Conservation (phyloP, 1,140 invertebrate genomes). For the Lerema accius region DNA sequence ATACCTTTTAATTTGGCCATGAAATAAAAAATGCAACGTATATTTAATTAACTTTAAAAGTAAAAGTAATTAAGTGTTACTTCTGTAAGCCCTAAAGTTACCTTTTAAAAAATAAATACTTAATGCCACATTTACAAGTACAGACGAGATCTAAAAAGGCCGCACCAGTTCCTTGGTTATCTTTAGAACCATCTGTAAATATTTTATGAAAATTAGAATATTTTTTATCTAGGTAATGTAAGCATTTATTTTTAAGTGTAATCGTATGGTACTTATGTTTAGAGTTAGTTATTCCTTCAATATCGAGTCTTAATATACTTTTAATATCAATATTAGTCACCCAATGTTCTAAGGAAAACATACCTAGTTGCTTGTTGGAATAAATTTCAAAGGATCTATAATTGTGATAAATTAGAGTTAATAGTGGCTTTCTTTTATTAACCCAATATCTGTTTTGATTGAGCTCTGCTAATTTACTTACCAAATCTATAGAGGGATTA, state of each 20-base stretch:
- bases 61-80: too few species aligned
- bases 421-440: constrained; percentile 6
- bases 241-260: constrained; percentile 5
- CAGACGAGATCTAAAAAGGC: constrained; percentile 29
- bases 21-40: too few species aligned
- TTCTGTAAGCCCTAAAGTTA: too few species aligned
- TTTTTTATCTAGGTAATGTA: constrained; percentile 4
- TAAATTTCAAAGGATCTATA: neutral
- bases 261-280: constrained; percentile 10
- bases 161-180: constrained; percentile 10
- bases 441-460: constrained; percentile 4
- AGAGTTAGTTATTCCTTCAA: constrained; percentile 9
- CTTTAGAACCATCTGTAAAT: constrained; percentile 27
- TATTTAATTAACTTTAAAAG: too few species aligned
- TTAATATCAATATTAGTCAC: neutral
- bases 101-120: too few species aligned
- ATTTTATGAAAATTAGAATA: neutral
- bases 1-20: too few species aligned
- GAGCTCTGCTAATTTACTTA: neutral
- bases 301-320: neutral
- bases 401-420: constrained; percentile 4
- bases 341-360: constrained; percentile 7
- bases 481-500: neutral
- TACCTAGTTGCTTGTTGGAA: neutral
- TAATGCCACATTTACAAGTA: too few species aligned